phyloP scores from a whole-genome alignment of 2,888 invertebrate genomes.

The Catocala fraxini region DNA sequence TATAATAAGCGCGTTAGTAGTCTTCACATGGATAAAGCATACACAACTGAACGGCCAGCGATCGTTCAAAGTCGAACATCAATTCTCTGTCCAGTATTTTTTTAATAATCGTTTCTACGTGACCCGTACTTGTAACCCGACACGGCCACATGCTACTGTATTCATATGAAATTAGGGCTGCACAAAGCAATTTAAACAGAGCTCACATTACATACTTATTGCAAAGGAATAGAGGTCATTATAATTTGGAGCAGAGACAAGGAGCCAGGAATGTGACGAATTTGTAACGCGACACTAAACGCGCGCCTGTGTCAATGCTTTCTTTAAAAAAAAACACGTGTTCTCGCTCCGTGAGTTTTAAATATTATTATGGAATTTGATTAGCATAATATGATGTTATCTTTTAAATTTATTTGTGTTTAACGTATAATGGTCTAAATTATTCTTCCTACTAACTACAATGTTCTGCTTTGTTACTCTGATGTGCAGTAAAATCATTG shows the following conservation, averaged over 20 bases:
- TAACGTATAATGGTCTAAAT: constrained; percentile 28
- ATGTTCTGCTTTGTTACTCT: constrained; percentile 12
- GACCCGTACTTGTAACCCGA: constrained; percentile 71
- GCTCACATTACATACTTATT: constrained; percentile 43
- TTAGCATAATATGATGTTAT: constrained; percentile 39
- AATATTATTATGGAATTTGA: constrained; percentile 41
- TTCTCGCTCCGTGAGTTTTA: constrained; percentile 48
- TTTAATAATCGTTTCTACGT: constrained; percentile 56
- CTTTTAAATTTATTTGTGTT: constrained; percentile 42
- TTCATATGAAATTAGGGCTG: constrained; percentile 67
- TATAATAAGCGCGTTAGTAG: constrained; percentile 38
- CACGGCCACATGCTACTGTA: constrained; percentile 68
- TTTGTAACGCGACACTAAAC: constrained; percentile 73
- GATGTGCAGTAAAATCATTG: constrained; percentile 2
- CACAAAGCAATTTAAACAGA: constrained; percentile 42
- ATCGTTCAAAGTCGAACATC: constrained; percentile 28
- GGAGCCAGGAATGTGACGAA: constrained; percentile 67
- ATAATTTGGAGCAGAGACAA: constrained; percentile 39
- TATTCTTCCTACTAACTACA: constrained; percentile 16
- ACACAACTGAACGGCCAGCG: constrained; percentile 28
- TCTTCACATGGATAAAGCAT: constrained; percentile 24
- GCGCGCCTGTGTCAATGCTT: constrained; percentile 69
- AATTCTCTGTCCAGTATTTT: constrained; percentile 43
- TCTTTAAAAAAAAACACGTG: constrained; percentile 67
- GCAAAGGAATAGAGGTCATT: constrained; percentile 41